These are phyloP conservation scores for Imbricaverruca yamaguchii DNA, from an alignment of 2,888 invertebrate genomes.

Conservation along the genomic window DNA sequence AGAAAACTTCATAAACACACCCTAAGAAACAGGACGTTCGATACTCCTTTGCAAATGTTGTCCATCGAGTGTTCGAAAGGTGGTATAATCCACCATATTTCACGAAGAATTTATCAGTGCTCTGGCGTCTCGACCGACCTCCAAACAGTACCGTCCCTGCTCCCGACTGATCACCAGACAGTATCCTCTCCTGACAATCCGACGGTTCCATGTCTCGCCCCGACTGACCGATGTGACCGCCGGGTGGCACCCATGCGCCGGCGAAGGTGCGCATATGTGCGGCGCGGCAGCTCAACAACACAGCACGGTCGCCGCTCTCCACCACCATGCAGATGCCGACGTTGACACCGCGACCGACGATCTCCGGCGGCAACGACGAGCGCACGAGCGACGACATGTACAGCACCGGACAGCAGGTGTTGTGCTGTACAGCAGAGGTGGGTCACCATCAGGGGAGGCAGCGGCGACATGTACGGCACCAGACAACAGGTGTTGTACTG, in stretches of 20 bases:
- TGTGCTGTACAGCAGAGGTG: conserved; percentile 26
- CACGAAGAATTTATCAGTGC: no score
- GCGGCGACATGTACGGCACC: no score
- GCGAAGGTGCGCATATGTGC: conserved; percentile 43
- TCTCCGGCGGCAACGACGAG: conserved; percentile 23
- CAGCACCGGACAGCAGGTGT: conserved; percentile 30
- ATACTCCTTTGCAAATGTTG: no score
- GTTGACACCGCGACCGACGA: conserved; percentile 28
- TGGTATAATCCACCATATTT: no score
- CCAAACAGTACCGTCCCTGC: no score
- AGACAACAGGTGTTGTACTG: no score
- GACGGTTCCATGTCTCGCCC: no score
- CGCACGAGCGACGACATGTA: conserved; percentile 24
- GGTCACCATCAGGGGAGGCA: not conserved
- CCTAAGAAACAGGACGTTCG: no score
- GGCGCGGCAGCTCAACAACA: conserved; percentile 43
- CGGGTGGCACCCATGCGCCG: conserved; percentile 46
- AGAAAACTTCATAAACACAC: no score
- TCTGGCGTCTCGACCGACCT: no score
- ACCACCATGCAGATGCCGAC: conserved; percentile 38
- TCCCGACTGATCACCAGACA: not conserved
- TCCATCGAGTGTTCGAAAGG: no score
- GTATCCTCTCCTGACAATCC: not conserved
- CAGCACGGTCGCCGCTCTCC: conserved; percentile 40
- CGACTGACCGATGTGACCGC: conserved; percentile 44